Conservation (phyloP, 1,140 invertebrate species). For the Drosophila dunni region DNA sequence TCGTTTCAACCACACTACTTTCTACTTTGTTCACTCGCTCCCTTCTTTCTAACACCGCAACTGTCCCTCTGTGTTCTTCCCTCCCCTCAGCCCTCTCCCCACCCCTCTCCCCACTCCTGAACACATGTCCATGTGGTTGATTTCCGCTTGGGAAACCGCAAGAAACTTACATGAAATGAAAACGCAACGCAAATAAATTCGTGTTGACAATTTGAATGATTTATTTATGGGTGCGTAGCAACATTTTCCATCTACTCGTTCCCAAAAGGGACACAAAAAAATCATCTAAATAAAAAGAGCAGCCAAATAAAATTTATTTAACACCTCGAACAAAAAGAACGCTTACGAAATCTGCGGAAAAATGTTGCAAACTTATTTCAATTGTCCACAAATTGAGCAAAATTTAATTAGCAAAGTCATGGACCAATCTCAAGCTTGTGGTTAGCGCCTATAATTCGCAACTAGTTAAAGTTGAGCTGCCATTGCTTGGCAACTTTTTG, state of each 20-base stretch:
- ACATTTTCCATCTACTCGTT: conserved; percentile 42
- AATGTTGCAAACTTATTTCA: conserved; percentile 19
- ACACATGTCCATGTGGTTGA: conserved; percentile 36
- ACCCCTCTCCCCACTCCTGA: not conserved
- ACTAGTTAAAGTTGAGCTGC: not conserved
- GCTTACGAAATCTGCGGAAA: conserved; percentile 1
- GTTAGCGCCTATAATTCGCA: conserved; percentile 4
- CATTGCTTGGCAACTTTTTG: conserved; percentile 15
- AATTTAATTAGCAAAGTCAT: not conserved
- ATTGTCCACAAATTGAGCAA: conserved; percentile 5
- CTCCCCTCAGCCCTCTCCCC: too few species aligned
- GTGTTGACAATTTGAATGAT: conserved; percentile 78
- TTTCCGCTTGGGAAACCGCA: conserved; percentile 64
- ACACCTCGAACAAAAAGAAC: not conserved
- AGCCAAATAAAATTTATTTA: conserved; percentile 32
- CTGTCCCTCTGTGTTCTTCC: too few species aligned
- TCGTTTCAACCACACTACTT: conserved; percentile 7
- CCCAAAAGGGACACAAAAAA: conserved; percentile 1
- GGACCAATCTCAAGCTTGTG: not conserved
- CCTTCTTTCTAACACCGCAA: not conserved
- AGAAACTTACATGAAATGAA: conserved; percentile 53
- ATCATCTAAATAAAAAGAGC: not conserved
- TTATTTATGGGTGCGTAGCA: conserved; percentile 75
- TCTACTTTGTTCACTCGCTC: conserved; percentile 2
- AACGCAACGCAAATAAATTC: conserved; percentile 66